Evolutionary conservation across 2,113 vertebrate genomes (phyloP), one percentile per base, ranked within the genome.

Genomic region (Nibea albiflora): DNA sequence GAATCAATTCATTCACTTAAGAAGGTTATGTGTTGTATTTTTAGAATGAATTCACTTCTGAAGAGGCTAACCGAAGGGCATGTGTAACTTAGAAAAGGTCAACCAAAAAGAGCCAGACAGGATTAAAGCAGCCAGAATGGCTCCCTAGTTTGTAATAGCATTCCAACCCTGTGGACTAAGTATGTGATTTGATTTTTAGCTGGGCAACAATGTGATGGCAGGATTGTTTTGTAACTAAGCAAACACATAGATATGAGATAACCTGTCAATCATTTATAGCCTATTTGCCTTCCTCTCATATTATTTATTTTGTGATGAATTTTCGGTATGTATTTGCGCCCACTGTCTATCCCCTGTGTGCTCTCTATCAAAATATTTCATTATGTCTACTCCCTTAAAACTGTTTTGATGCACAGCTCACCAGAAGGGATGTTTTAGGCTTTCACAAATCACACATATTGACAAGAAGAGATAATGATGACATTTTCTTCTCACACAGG

Each of bases 161-260:
- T 24, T 44, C 9, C 20, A 57, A 35, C 69, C 65, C 66, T 14
- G 35, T 62, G 56, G 66, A 60, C 75, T 35, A 69, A 42, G 47
- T 71, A 39, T 76, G 78, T 53, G 54, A 84, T 72, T 62, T 62
- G 60, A 82, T 83, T 90, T 88, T 85, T 81, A 86, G 71, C 73
- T 17, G 3, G 12, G 16, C 42, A 50, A 39, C 74, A 49, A 16
- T 54, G 44, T 60, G 66, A 78, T 1, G 24, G n/a, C 52, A 49
- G 50, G 49, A 73, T 16, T 68, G 35, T 52, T 65, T 61, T 68
- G 22, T 80, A 56, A 73, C 69, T 74, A 64, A 22, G 28, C 50
- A 74, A 58, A 73, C 63, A 50, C 68, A 63, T 8, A 54, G 58
- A 75, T 78, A 28, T 28, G 26, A 61, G 70, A 61, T 73, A 61